phyloP scores from a whole-genome alignment of 2,888 invertebrate genomes.

The Prosopocoilus inquinatus region DNA sequence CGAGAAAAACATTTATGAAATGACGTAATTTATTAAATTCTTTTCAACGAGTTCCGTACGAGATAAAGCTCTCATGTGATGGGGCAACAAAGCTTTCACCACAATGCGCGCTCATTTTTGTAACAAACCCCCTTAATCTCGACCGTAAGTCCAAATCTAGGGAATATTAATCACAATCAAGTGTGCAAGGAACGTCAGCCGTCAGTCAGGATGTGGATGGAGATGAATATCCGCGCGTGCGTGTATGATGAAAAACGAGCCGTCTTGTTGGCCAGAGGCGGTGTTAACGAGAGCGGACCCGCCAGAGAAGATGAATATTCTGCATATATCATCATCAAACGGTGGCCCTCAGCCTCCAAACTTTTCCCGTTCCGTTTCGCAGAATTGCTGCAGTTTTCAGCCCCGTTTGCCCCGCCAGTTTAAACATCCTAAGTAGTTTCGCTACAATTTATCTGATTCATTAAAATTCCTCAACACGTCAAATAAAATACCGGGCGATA shows the following conservation, averaged over 20 bases:
- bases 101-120: constrained; percentile 31
- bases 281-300: constrained; percentile 41
- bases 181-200: constrained; percentile 27
- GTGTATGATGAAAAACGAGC: constrained; percentile 45
- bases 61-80: constrained; percentile 16
- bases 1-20: constrained; percentile 13
- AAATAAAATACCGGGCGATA: too few relatives aligned
- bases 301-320: constrained; percentile 34
- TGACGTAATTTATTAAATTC: constrained; percentile 12
- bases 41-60: constrained; percentile 13
- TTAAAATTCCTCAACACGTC: too few relatives aligned
- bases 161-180: constrained; percentile 46
- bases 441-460: too few relatives aligned
- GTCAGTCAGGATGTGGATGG: constrained; percentile 29
- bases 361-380: constrained; percentile 22
- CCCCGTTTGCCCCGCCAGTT: constrained; percentile 10
- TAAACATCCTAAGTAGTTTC: too few relatives aligned
- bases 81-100: constrained; percentile 13
- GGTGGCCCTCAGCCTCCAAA: constrained; percentile 16
- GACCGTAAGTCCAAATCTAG: constrained; percentile 40
- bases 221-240: constrained; percentile 37
- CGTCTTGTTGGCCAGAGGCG: constrained; percentile 40
- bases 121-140: constrained; percentile 36
- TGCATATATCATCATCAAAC: constrained; percentile 36
- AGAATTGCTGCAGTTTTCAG: constrained; percentile 2